A percentile compares a stretch with the other conserved stretches of the same genome.
Conservation (phyloP, 2,797 vertebrate genomes). For the Menidia menidia region DNA sequence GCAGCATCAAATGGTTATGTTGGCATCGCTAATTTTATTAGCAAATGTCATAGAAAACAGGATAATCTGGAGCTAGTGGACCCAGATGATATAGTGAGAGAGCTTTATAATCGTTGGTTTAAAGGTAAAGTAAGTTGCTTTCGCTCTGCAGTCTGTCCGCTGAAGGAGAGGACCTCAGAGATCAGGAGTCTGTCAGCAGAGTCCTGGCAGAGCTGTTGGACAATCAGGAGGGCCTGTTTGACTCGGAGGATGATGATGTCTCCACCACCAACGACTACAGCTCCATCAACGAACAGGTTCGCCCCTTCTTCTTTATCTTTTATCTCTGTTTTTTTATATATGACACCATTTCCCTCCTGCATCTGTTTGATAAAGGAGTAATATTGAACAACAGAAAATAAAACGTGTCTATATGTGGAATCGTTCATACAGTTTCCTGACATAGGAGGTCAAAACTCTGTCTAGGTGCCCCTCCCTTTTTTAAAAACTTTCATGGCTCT, state of each 20-base stretch:
- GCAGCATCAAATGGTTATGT: no score
- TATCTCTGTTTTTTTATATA: not conserved
- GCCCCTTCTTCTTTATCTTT: not conserved
- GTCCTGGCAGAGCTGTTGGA: slow-evolving; percentile 94
- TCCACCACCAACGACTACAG: slow-evolving; percentile 96
- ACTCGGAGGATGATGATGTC: slow-evolving; percentile 95
- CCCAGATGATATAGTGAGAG: no score
- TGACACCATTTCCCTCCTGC: not conserved
- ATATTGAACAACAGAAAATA: not conserved
- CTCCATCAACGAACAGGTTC: slow-evolving; percentile 95
- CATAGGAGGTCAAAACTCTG: slow-evolving; percentile 1
- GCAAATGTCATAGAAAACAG: no score
- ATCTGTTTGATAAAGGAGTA: not conserved
- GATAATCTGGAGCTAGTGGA: no score
- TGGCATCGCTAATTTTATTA: no score
- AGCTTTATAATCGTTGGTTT: no score
- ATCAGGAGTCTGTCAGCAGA: slow-evolving; percentile 94
- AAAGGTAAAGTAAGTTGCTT: not conserved
- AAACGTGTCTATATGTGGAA: not conserved
- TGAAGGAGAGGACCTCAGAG: slow-evolving; percentile 92
- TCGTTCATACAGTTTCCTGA: slow-evolving; percentile 10
- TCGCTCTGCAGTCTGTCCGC: slow-evolving; percentile 86
- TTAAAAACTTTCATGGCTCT: slow-evolving; percentile 8
- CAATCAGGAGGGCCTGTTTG: slow-evolving; percentile 95
- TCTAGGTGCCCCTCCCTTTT: slow-evolving; percentile 7